A percentile compares a stretch with the other conserved stretches of the same genome.
These are phyloP conservation scores for Ctenochaetus hawaiiensis DNA, from an alignment of 2,797 vertebrate species.

Conservation along the genomic window DNA sequence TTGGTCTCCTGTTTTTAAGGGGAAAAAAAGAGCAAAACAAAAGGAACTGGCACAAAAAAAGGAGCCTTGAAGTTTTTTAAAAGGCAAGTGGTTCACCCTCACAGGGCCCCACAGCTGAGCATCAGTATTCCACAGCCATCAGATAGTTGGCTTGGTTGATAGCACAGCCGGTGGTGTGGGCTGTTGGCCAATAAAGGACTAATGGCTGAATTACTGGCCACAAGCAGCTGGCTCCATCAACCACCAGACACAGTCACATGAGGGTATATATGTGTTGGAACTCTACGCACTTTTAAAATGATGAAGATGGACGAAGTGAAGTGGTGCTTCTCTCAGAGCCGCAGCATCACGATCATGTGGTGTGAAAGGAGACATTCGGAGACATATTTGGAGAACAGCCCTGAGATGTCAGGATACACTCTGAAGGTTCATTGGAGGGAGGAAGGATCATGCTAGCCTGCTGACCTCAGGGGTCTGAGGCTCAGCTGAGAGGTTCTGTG, in stretches of 20 bases:
- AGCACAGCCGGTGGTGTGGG: constrained; percentile 64
- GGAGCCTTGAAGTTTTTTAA: constrained; percentile 35
- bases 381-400: constrained; percentile 51
- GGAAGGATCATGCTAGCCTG: constrained; percentile 53
- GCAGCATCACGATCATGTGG: background rate
- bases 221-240: constrained; percentile 60
- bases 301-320: constrained; percentile 12
- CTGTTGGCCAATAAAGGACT: constrained; percentile 51
- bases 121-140: constrained; percentile 77
- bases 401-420: constrained; percentile 63
- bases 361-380: constrained; percentile 26
- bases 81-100: constrained; percentile 40
- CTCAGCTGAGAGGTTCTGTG: constrained; percentile 18
- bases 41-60: constrained; percentile 22
- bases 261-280: constrained; percentile 50
- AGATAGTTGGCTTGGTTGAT: constrained; percentile 51
- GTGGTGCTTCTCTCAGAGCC: background rate
- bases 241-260: constrained; percentile 37
- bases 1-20: constrained; percentile 26
- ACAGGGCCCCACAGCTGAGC: constrained; percentile 74
- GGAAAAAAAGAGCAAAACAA: constrained; percentile 19
- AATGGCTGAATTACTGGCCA: constrained; percentile 67
- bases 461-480: constrained; percentile 57
- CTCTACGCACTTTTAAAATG: constrained; percentile 50
- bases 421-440: constrained; percentile 46